phyloP scores from a whole-genome alignment of 1,140 invertebrate species.

The Ceratoteleas bidentatus region DNA sequence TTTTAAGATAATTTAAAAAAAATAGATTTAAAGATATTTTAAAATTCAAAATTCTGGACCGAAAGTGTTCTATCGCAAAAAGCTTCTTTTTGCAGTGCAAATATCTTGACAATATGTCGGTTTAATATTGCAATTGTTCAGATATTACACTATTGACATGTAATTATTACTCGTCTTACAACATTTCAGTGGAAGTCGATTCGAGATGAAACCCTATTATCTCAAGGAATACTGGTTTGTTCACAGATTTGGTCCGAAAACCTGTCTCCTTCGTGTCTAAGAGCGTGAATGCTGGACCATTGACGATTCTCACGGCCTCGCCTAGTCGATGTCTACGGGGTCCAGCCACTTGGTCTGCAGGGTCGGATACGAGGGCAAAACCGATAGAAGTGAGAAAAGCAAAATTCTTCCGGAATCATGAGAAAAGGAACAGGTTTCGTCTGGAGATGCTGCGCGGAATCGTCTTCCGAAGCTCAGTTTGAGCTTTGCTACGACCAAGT shows the following conservation, averaged over 20 bases:
- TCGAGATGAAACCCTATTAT: too few relatives aligned
- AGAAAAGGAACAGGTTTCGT: constrained; percentile 70
- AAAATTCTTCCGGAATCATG: constrained; percentile 69
- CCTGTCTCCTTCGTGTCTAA: constrained; percentile 68
- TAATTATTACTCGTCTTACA: too few relatives aligned
- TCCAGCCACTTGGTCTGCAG: constrained; percentile 41
- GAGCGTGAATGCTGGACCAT: constrained; percentile 66
- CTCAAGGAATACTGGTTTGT: constrained; percentile 55
- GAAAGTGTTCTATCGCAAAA: too few relatives aligned
- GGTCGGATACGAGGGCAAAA: constrained; percentile 48
- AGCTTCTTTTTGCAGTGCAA: too few relatives aligned
- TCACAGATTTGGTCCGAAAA: constrained; percentile 56
- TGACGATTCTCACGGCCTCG: constrained; percentile 74
- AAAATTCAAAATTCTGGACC: too few relatives aligned
- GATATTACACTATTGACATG: too few relatives aligned
- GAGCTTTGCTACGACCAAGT: constrained; percentile 71
- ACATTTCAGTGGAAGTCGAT: too few relatives aligned
- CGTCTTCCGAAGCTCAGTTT: constrained; percentile 71
- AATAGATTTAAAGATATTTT: too few relatives aligned
- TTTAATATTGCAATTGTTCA: too few relatives aligned
- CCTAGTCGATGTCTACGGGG: constrained; percentile 39
- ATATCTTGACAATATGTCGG: too few relatives aligned
- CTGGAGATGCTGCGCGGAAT: constrained; percentile 62
- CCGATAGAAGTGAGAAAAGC: constrained; percentile 66
- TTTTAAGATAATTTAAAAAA: too few relatives aligned